phyloP scores from a whole-genome alignment of 2,888 invertebrate genomes.

The Anoplius nigerrimus region DNA sequence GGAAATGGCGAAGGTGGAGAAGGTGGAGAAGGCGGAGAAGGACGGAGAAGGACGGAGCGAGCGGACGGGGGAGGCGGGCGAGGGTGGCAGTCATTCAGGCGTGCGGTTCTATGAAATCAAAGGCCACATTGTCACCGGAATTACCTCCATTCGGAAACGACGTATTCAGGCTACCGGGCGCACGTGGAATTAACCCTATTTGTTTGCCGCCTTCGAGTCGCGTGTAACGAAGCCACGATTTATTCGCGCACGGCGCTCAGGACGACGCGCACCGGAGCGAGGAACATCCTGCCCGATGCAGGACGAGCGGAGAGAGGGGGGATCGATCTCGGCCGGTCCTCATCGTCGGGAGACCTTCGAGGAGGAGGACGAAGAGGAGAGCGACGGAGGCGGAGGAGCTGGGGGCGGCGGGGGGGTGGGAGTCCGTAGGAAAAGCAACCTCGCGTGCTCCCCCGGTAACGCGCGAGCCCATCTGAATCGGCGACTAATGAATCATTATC shows the following conservation, averaged over 20 bases:
- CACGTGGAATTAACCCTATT: slow-evolving; percentile 74
- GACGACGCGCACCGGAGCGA: slow-evolving; percentile 2
- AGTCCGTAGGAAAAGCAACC: slow-evolving; percentile 15
- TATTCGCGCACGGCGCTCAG: slow-evolving; percentile 55
- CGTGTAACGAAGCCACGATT: slow-evolving; percentile 69
- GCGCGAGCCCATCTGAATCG: slow-evolving; percentile 45
- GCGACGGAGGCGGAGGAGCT: slow-evolving; percentile 10
- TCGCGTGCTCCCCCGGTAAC: slow-evolving; percentile 34
- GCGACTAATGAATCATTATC: slow-evolving; percentile 51
- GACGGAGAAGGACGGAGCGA: slow-evolving; percentile 35
- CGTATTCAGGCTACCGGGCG: slow-evolving; percentile 70
- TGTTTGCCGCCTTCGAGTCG: slow-evolving; percentile 69
- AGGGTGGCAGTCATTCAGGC: slow-evolving; percentile 68
- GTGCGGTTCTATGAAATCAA: slow-evolving; percentile 73
- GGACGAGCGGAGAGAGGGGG: slow-evolving; percentile 4
- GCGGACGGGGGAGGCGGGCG: slow-evolving; percentile 37
- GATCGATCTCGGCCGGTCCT: slow-evolving; percentile 5
- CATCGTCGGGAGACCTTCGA: slow-evolving; percentile 1
- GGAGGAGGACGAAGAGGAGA: slow-evolving; percentile 6
- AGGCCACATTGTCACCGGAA: slow-evolving; percentile 74
- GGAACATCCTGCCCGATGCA: slow-evolving; percentile 25
- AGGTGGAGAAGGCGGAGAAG: slow-evolving; percentile 39
- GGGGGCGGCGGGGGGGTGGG: neutral
- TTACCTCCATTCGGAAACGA: slow-evolving; percentile 75
- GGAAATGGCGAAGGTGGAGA: slow-evolving; percentile 27